phyloP scores from a whole-genome alignment of 1,140 invertebrate genomes.

The Vanessa tameamea region DNA sequence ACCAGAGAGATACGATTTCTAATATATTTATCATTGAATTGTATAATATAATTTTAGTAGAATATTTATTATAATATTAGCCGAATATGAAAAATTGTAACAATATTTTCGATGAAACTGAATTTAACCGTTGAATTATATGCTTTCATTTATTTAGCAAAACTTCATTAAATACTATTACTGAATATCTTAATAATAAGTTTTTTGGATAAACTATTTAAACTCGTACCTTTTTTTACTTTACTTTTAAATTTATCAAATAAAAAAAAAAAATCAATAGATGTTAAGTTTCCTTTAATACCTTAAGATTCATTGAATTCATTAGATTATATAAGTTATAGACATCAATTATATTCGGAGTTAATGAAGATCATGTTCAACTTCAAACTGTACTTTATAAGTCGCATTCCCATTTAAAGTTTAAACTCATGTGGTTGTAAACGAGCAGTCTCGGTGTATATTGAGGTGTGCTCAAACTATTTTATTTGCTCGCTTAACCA shows the following conservation, averaged over 20 bases:
- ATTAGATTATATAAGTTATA: too few relatives aligned
- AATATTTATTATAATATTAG: neutral
- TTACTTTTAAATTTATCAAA: too few relatives aligned
- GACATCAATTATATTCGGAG: neutral
- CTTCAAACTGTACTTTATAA: slow-evolving; percentile 7
- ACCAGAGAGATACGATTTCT: neutral
- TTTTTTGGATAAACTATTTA: too few relatives aligned
- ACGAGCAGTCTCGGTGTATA: slow-evolving; percentile 10
- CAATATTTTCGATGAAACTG: too few relatives aligned
- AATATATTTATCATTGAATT: neutral
- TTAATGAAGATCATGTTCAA: slow-evolving; percentile 10
- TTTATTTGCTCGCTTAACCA: slow-evolving; percentile 16
- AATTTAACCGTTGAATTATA: too few relatives aligned
- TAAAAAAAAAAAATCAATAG: too few relatives aligned
- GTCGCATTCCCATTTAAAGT: slow-evolving; percentile 13
- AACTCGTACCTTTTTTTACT: too few relatives aligned
- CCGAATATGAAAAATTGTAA: too few relatives aligned
- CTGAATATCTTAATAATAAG: too few relatives aligned
- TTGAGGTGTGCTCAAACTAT: slow-evolving; percentile 6
- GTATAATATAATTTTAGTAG: neutral
- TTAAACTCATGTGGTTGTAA: slow-evolving; percentile 17
- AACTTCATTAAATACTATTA: too few relatives aligned
- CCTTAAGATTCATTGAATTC: neutral
- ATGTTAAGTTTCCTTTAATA: neutral
- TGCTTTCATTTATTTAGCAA: too few relatives aligned